These are phyloP conservation scores for Rambutsinella grinnellia DNA, from an alignment of 2,888 invertebrate genomes.

Conservation along the genomic window DNA sequence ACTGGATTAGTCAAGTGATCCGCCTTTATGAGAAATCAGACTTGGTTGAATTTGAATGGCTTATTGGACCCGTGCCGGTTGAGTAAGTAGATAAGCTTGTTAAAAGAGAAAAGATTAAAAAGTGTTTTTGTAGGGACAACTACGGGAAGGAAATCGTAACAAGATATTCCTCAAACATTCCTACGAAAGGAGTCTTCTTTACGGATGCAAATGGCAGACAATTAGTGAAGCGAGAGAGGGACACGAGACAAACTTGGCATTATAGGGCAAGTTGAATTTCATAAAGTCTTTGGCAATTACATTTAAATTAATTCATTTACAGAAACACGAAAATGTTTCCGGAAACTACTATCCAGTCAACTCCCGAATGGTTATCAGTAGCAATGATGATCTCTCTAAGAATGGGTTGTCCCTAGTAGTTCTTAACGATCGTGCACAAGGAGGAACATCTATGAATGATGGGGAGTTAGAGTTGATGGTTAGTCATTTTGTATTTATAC, in stretches of 20 bases:
- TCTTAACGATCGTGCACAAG: constrained; percentile 84
- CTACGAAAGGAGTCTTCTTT: constrained; percentile 80
- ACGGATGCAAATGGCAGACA: constrained; percentile 98
- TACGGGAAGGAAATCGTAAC: constrained; percentile 88
- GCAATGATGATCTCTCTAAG: constrained; percentile 36
- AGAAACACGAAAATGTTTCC: constrained; percentile 77
- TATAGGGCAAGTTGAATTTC: constrained; percentile 59
- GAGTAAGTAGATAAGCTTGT: constrained; percentile 68
- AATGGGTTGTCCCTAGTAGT: constrained; percentile 71
- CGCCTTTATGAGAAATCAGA: constrained; percentile 74
- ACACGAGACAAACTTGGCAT: constrained; percentile 82
- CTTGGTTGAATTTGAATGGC: constrained; percentile 78
- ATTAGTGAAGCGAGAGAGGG: constrained; percentile 78
- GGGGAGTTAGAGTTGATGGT: constrained; percentile 85
- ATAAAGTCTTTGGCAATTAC: not conserved
- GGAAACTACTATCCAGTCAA: constrained; percentile 96
- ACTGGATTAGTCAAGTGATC: constrained; percentile 82
- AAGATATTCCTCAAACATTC: constrained; percentile 77
- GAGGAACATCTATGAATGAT: constrained; percentile 81
- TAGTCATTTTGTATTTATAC: constrained; percentile 10
- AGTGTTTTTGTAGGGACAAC: too few species aligned
- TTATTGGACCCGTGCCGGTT: constrained; percentile 83
- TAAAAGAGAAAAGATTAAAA: not conserved
- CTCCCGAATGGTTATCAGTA: constrained; percentile 76
- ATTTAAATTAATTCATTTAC: constrained; percentile 3